These are phyloP conservation scores for Riparia riparia DNA, from an alignment of 2,113 vertebrate species.

Conservation along the genomic window DNA sequence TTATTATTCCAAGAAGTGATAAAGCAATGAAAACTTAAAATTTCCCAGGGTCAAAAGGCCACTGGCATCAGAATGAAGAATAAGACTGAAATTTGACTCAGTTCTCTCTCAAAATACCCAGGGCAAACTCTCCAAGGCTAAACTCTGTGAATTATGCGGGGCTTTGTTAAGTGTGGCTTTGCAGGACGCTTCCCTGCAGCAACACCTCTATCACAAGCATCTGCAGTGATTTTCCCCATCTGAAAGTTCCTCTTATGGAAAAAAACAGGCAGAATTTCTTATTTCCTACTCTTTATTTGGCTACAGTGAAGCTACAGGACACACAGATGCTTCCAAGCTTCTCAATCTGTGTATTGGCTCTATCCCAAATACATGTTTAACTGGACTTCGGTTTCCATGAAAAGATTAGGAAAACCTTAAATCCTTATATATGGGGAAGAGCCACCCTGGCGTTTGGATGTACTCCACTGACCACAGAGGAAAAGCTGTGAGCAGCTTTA, in stretches of 20 bases:
- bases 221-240: neutral
- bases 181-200: neutral
- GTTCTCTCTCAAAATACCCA: neutral
- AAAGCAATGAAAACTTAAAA: neutral
- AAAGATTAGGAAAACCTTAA: neutral
- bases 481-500: neutral
- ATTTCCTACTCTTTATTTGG: neutral
- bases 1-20: neutral
- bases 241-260: neutral
- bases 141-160: accelerated
- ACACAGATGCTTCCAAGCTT: neutral
- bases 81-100: neutral
- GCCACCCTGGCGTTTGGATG: neutral
- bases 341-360: neutral
- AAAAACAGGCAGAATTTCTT: neutral
- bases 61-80: neutral
- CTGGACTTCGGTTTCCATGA: neutral
- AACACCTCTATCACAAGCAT: neutral
- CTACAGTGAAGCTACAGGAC: neutral
- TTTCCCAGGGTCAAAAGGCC: neutral
- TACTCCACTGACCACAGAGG: neutral
- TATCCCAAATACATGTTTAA: neutral
- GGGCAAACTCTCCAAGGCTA: neutral
- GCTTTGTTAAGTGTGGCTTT: neutral
- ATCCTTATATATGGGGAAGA: neutral